Conservation (phyloP, 2,888 invertebrate genomes). For the Pyrrhosoma nymphula region DNA sequence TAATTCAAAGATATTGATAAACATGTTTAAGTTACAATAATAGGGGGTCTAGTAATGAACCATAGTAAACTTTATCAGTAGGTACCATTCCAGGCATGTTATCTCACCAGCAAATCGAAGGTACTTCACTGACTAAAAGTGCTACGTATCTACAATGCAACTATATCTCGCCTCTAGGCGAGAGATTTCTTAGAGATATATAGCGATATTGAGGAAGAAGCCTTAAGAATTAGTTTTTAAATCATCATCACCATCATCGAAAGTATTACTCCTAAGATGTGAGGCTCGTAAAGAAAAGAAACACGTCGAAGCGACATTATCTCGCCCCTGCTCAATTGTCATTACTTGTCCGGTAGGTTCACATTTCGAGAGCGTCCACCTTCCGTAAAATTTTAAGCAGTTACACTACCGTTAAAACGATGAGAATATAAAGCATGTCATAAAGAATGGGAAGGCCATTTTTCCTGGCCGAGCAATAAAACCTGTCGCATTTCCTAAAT, state of each 20-base stretch:
- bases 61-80: no score
- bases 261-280: neutral
- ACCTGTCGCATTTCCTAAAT: conserved; percentile 36
- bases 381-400: neutral
- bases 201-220: no score
- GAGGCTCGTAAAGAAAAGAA: neutral
- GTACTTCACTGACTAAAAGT: no score
- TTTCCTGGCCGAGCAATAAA: conserved; percentile 10
- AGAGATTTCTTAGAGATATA: no score
- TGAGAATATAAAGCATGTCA: neutral
- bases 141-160: no score
- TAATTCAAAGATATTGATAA: no score
- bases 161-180: no score
- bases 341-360: neutral
- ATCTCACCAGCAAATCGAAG: no score
- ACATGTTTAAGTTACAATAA: no score
- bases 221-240: neutral
- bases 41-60: no score
- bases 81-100: no score
- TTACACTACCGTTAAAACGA: neutral
- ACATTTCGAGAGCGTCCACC: neutral
- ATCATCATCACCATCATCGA: neutral
- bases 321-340: neutral
- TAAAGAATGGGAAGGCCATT: conserved; percentile 21
- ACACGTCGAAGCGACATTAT: neutral